Conservation (phyloP, 2,797 vertebrate species). For the Kryptopterus vitreolus region DNA sequence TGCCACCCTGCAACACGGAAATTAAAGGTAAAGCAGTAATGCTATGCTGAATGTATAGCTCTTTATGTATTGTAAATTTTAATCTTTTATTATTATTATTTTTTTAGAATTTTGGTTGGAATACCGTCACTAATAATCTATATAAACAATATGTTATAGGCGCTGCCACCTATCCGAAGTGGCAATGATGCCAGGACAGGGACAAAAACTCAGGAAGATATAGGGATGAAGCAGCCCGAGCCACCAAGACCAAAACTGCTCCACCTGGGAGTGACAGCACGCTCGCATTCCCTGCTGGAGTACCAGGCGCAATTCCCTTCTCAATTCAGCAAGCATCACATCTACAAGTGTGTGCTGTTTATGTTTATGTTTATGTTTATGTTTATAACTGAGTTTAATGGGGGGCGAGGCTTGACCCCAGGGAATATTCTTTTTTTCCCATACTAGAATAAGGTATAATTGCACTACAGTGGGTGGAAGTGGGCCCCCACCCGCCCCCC, state of each 20-base stretch:
- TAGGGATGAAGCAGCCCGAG: constrained; percentile 66
- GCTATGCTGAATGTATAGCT: background rate
- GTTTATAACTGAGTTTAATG: too few relatives aligned
- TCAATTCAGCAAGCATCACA: constrained; percentile 69
- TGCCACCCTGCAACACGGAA: constrained; percentile 61
- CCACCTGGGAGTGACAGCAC: constrained; percentile 80
- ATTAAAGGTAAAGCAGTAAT: constrained; percentile 70
- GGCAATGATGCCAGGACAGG: constrained; percentile 57
- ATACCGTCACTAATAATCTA: background rate
- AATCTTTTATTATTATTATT: too few relatives aligned
- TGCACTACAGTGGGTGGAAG: too few relatives aligned
- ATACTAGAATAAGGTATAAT: too few relatives aligned
- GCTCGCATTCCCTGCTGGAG: constrained; percentile 73
- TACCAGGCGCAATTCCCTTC: constrained; percentile 73
- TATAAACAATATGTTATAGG: constrained; percentile 66
- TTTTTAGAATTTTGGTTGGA: background rate
- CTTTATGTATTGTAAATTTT: background rate
- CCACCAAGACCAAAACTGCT: constrained; percentile 75
- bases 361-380: too few relatives aligned
- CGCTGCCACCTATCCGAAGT: constrained; percentile 80
- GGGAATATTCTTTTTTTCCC: too few relatives aligned
- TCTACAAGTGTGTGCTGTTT: constrained; percentile 61
- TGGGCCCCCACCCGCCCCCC: too few relatives aligned
- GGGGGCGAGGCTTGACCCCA: too few relatives aligned
- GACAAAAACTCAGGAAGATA: constrained; percentile 47